phyloP scores from a whole-genome alignment of 1,140 invertebrate genomes.

The Potamilus streckersoni region DNA sequence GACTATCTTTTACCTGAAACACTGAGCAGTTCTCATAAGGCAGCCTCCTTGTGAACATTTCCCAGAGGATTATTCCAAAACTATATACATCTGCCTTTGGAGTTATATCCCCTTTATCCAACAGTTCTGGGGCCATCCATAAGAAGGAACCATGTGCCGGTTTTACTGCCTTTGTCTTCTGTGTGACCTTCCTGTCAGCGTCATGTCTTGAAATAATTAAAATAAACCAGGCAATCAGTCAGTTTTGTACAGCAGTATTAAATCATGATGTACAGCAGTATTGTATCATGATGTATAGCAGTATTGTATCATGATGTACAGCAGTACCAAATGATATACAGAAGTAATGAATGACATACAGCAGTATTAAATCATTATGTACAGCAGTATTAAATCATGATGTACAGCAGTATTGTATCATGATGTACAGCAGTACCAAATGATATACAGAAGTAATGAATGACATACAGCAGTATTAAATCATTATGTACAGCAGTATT shows the following conservation, averaged over 20 bases:
- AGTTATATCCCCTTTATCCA: constrained; percentile 57
- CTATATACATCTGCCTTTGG: constrained; percentile 92
- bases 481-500: too few species aligned
- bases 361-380: not conserved
- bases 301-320: not conserved
- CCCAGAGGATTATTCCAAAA: constrained; percentile 97
- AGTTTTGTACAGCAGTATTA: not conserved
- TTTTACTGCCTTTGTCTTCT: constrained; percentile 32
- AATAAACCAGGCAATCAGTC: not conserved
- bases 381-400: not conserved
- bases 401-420: not conserved
- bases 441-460: not conserved
- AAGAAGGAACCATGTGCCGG: constrained; percentile 38
- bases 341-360: not conserved
- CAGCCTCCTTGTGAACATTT: constrained; percentile 91
- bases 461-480: not conserved
- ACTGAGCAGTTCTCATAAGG: constrained; percentile 86
- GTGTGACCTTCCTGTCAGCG: constrained; percentile 42
- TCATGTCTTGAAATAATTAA: constrained; percentile 50
- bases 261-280: not conserved
- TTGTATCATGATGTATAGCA: not conserved
- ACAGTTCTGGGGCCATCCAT: constrained; percentile 63
- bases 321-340: not conserved
- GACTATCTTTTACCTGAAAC: constrained; percentile 50
- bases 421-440: constrained; percentile 1